Evolutionary conservation across 2,797 vertebrate species (phyloP).

Genomic region (Dendrocincla tyrannina): DNA sequence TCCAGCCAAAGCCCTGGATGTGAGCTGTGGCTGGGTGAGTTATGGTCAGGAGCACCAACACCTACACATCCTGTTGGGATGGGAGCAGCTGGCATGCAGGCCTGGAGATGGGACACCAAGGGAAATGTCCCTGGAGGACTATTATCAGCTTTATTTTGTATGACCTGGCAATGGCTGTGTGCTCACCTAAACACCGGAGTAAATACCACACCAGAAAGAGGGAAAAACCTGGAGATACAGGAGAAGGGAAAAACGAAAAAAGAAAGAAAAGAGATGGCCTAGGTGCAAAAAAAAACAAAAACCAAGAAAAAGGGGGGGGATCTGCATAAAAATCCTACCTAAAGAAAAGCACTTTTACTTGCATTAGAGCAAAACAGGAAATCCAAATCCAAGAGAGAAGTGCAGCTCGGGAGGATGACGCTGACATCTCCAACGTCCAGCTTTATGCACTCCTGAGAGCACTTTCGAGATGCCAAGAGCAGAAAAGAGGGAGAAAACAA

Average conservation of each 20-base stretch:
- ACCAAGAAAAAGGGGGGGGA: too few relatives aligned
- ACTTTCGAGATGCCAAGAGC: background rate
- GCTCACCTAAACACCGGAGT: background rate
- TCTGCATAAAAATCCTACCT: background rate
- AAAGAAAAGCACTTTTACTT: background rate
- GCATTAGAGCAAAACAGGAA: background rate
- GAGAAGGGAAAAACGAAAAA: background rate
- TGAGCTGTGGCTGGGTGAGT: background rate
- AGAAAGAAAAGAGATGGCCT: background rate
- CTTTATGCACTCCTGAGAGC: background rate
- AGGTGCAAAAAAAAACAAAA: background rate
- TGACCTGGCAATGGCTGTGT: fast-evolving
- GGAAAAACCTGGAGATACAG: background rate
- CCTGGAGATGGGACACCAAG: background rate
- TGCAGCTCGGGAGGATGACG: fast-evolving
- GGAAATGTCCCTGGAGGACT: background rate
- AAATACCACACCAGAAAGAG: background rate
- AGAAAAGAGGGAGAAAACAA: slow-evolving; percentile 5
- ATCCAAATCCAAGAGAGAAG: background rate
- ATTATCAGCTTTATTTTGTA: background rate
- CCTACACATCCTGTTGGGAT: background rate
- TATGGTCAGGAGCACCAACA: background rate
- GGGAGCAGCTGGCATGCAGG: background rate
- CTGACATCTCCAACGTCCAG: background rate
- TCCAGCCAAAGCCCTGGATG: background rate